Conservation (phyloP, 2,797 vertebrate species). For the Pangasius djambal region DNA sequence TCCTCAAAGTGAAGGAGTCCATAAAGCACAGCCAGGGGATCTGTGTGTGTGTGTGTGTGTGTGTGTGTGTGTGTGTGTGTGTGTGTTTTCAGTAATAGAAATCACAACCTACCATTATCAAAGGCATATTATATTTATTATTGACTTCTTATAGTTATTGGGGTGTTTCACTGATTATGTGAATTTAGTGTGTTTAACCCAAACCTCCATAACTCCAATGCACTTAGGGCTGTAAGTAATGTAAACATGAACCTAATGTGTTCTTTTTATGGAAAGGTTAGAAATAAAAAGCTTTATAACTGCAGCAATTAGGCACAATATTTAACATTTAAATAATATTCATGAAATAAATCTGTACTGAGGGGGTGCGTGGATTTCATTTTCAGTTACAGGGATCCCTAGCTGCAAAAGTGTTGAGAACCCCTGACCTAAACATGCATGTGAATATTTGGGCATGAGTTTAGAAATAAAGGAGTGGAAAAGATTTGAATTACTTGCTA, state of each 20-base stretch:
- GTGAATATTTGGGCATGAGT: too few relatives aligned
- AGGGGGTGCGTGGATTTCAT: background rate
- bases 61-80: too few relatives aligned
- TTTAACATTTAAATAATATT: background rate
- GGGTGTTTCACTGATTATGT: background rate
- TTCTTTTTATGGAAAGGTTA: background rate
- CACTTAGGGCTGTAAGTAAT: background rate
- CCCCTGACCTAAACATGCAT: background rate
- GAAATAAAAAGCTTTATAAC: background rate
- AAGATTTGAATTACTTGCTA: background rate
- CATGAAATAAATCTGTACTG: constrained; percentile 7
- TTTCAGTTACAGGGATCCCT: background rate
- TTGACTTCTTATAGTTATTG: background rate
- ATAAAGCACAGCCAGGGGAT: too few relatives aligned
- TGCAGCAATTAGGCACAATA: too few relatives aligned
- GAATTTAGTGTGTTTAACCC: too few relatives aligned
- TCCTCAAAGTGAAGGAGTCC: background rate
- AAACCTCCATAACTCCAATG: too few relatives aligned
- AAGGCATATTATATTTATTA: background rate
- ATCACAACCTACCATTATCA: background rate
- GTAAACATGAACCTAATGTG: background rate
- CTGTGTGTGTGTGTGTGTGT: background rate
- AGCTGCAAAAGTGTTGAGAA: background rate
- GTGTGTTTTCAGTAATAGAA: background rate
- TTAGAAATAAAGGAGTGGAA: background rate